These are phyloP conservation scores for Scelioninae gen. 2 DNA, from an alignment of 2,888 invertebrate genomes.

Conservation along the genomic window DNA sequence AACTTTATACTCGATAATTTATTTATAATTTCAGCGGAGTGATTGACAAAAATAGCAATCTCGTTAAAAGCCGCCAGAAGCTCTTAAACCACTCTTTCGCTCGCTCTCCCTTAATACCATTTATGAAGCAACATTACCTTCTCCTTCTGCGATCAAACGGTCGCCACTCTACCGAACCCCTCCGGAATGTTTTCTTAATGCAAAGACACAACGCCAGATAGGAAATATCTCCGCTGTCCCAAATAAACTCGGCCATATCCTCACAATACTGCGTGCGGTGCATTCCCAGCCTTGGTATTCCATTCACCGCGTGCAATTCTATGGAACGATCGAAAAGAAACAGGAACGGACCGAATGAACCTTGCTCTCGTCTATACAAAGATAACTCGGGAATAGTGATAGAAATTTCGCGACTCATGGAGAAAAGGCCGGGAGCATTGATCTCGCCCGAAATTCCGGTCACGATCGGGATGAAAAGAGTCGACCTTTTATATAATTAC, in stretches of 20 bases:
- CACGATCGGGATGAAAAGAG: constrained; percentile 56
- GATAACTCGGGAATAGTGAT: constrained; percentile 39
- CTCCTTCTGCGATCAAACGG: constrained; percentile 56
- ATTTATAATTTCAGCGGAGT: background rate
- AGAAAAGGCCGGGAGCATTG: constrained; percentile 17
- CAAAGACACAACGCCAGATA: constrained; percentile 62
- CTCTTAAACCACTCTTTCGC: constrained; percentile 12
- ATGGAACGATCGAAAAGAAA: constrained; percentile 58
- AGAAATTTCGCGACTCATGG: constrained; percentile 34
- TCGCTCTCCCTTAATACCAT: constrained; percentile 10
- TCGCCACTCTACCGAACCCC: constrained; percentile 62
- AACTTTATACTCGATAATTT: too few species aligned
- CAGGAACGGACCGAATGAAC: constrained; percentile 60
- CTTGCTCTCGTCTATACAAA: constrained; percentile 36
- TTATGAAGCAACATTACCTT: constrained; percentile 5
- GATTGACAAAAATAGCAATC: background rate
- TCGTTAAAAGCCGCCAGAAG: background rate
- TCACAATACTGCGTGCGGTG: constrained; percentile 37
- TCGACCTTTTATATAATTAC: constrained; percentile 67
- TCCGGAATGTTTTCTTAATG: constrained; percentile 66
- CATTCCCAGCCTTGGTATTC: constrained; percentile 45
- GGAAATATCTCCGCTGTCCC: constrained; percentile 63
- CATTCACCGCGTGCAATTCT: constrained; percentile 35
- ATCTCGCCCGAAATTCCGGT: constrained; percentile 16
- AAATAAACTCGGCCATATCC: constrained; percentile 62